phyloP scores from a whole-genome alignment of 2,113 vertebrate species.

The Spheniscus mendiculus region DNA sequence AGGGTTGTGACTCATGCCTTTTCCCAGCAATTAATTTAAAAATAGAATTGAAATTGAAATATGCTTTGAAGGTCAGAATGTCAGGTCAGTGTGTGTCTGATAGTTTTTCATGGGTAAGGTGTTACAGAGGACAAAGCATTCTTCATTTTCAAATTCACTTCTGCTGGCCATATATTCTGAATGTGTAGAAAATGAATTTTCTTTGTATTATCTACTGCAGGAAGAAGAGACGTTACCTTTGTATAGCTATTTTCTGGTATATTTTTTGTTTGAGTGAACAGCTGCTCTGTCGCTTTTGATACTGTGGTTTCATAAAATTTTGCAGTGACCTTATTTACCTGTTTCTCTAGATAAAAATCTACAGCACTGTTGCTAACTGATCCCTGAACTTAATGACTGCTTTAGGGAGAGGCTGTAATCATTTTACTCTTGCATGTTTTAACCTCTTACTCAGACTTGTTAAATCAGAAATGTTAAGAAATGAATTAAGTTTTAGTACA shows the following conservation, averaged over 20 bases:
- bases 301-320: background rate
- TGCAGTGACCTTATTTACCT: background rate
- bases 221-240: background rate
- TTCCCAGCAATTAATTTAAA: constrained; percentile 58
- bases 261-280: background rate
- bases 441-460: background rate
- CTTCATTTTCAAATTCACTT: background rate
- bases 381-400: background rate
- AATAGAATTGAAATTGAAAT: constrained; percentile 58
- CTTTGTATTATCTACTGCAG: background rate
- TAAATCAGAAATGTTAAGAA: background rate
- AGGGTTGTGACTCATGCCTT: constrained; percentile 45
- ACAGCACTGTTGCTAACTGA: background rate
- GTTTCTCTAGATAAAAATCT: constrained; percentile 4
- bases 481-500: background rate
- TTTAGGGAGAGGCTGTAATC: constrained; percentile 21
- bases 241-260: background rate
- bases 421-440: background rate
- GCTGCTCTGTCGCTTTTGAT: background rate
- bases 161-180: background rate
- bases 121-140: background rate
- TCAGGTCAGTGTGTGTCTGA: background rate
- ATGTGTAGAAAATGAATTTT: background rate
- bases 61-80: constrained; percentile 12
- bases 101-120: background rate